Evolutionary conservation across 2,113 vertebrate species (phyloP).

Genomic region (Nothocercus nigrocapillus): DNA sequence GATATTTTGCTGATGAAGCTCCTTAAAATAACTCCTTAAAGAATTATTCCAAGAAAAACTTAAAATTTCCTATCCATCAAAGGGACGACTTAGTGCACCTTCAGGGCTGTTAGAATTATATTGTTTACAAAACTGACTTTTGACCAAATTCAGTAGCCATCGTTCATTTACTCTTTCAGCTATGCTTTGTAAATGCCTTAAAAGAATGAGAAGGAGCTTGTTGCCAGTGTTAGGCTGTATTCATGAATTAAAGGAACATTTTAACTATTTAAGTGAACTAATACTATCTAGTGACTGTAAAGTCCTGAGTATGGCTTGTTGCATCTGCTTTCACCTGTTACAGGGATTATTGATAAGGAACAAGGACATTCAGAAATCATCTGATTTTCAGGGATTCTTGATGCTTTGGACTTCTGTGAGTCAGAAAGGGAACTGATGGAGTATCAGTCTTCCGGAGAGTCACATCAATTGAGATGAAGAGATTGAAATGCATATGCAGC

Average conservation of each 20-base stretch:
- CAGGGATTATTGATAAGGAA: neutral
- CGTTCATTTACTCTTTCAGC: neutral
- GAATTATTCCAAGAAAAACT: neutral
- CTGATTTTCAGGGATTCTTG: neutral
- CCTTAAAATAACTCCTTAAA: neutral
- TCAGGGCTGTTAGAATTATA: neutral
- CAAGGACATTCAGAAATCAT: neutral
- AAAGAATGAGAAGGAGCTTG: neutral
- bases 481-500: neutral
- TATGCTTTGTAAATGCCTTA: neutral
- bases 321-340: neutral
- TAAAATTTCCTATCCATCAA: neutral
- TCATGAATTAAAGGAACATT: neutral
- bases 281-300: neutral
- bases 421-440: neutral
- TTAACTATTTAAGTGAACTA: neutral
- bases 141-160: neutral
- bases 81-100: neutral
- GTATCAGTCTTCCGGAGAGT: rapidly evolving
- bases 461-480: neutral
- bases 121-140: neutral
- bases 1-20: neutral
- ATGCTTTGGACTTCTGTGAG: neutral
- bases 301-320: neutral
- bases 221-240: neutral